Base-by-base conservation (phyloP, 2,797 vertebrate genomes). In the Cynopterus sphinx region DNA sequence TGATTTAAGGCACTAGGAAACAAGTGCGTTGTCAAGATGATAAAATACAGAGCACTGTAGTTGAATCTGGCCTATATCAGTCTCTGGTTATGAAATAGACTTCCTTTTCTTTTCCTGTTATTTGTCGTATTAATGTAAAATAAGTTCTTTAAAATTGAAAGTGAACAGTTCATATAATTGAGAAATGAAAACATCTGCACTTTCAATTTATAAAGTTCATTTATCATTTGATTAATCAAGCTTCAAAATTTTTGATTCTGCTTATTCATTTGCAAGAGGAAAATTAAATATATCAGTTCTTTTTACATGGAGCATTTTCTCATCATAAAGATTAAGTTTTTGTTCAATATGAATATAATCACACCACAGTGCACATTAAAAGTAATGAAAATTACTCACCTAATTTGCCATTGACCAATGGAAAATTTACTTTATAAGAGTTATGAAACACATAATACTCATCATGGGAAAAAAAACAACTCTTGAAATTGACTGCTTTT, bases 401-500 rank as follows among this genome's bases (percentile, higher is more conserved):
- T 94, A 98, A 95, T 97, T 98, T 91, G 61, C 78, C 84, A 97
- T 92, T 97, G 90, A 96, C 86, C 36, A 87, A 55, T 36, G 75
- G 90, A 96, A 97, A 87, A 96, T 63, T 93, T 97, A 15, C 31
- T 79, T 85, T 67, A 95, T 17, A 95, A 98, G 93, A 89, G 28
- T 93, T 85, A 95, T 86, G 95, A 98, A 98, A 97, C n/a, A 49
- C 36, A 96, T 92, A 90, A 97, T 97, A 98, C 31, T 94, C 97
- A 98, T 4, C 0, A 0, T 79, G 41, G 51, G 78, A 84, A 15
- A 90, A 61, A 98, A 97, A 49, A 49, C 33, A 33, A 95, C 16
- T 77, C 65, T 96, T 92, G n/a, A 96, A 98, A 96, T 97, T 93
- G 87, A 83, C 82, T 97, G 51, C 43, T 98, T 98, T 98, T 97